Evolutionary conservation across 2,888 invertebrate species (phyloP).

Genomic region (Ommatoiulus sabulosus): DNA sequence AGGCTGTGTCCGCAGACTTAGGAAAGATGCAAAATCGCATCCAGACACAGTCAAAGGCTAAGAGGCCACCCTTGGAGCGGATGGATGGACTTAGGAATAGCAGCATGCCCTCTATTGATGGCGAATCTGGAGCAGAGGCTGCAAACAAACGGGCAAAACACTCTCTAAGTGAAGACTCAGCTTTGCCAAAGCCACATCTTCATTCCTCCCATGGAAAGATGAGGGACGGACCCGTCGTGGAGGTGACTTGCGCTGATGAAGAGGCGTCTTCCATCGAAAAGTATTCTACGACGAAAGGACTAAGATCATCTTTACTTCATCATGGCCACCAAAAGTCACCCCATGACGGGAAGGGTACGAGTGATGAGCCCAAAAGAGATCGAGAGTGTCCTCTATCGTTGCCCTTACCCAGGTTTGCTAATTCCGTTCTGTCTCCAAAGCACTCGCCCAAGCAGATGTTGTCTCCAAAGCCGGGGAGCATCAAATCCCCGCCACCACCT

Average conservation of each 20-base stretch:
- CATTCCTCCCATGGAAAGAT: background rate
- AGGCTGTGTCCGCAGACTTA: slow-evolving; percentile 4
- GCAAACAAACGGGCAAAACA: background rate
- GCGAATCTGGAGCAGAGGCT: background rate
- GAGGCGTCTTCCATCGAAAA: slow-evolving; percentile 71
- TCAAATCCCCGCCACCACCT: slow-evolving; percentile 52
- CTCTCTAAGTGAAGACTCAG: background rate
- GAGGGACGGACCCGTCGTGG: slow-evolving; percentile 37
- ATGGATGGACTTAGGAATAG: slow-evolving; percentile 50
- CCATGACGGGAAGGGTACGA: slow-evolving; percentile 33
- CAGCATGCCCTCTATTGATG: slow-evolving; percentile 51
- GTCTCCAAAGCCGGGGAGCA: slow-evolving; percentile 57
- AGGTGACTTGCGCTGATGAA: background rate
- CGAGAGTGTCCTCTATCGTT: slow-evolving; percentile 79
- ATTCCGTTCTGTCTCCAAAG: slow-evolving; percentile 61
- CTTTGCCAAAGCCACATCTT: background rate
- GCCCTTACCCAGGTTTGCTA: slow-evolving; percentile 88
- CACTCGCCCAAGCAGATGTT: slow-evolving; percentile 57
- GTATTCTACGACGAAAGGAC: slow-evolving; percentile 17
- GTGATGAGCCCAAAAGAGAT: slow-evolving; percentile 58
- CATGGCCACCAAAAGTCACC: slow-evolving; percentile 54
- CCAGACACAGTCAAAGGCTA: slow-evolving; percentile 48
- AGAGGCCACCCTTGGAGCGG: slow-evolving; percentile 56
- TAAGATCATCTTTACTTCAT: background rate
- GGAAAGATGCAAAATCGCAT: background rate